Conservation (phyloP, 1,140 invertebrate genomes). For the Phymastichus coffea region DNA sequence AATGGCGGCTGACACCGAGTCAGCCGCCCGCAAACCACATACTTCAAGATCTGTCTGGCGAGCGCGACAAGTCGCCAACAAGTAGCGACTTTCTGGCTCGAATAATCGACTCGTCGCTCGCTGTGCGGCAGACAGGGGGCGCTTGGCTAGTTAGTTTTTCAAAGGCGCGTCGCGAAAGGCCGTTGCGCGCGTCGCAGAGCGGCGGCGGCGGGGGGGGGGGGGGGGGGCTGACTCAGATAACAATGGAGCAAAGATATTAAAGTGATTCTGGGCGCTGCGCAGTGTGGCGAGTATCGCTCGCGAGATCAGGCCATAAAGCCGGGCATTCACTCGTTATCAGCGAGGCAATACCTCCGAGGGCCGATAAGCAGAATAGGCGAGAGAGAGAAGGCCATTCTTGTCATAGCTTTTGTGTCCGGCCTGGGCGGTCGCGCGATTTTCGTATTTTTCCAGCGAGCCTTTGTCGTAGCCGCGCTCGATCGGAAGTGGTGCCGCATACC, state of each 20-base stretch:
- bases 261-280: slow-evolving; percentile 36
- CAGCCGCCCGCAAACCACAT: too few relatives aligned
- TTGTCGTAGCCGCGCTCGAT: too few relatives aligned
- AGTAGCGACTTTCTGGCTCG: too few relatives aligned
- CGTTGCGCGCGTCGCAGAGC: background rate
- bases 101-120: slow-evolving; percentile 12
- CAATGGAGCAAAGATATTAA: slow-evolving; percentile 36
- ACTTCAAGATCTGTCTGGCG: too few relatives aligned
- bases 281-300: slow-evolving; percentile 39
- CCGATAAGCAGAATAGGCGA: slow-evolving; percentile 51
- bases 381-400: slow-evolving; percentile 44
- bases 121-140: too few relatives aligned
- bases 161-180: slow-evolving; percentile 12
- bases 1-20: too few relatives aligned
- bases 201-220: background rate
- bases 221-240: slow-evolving; percentile 24
- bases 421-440: slow-evolving; percentile 19
- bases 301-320: slow-evolving; percentile 52
- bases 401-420: slow-evolving; percentile 42
- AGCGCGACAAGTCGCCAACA: background rate
- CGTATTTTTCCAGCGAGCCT: background rate
- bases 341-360: slow-evolving; percentile 48
- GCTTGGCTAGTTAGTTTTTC: slow-evolving; percentile 14
- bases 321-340: slow-evolving; percentile 52
- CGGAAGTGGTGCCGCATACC: too few relatives aligned